phyloP scores from a whole-genome alignment of 2,797 vertebrate species.

The Onychomys torridus region DNA sequence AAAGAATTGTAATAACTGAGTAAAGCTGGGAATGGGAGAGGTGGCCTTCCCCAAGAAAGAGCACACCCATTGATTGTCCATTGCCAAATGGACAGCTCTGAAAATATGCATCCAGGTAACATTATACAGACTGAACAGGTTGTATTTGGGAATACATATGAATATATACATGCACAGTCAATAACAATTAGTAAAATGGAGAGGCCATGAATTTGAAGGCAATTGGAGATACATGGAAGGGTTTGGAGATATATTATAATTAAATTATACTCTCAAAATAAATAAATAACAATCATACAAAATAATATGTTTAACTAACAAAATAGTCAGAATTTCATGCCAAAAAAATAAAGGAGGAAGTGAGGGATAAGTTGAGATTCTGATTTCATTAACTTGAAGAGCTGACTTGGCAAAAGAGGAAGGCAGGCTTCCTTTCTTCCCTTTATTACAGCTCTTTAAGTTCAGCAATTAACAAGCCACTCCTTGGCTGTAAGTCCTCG shows the following conservation, averaged over 20 bases:
- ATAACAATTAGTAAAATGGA: not conserved
- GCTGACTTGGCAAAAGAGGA: constrained; percentile 4
- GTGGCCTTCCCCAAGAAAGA: not conserved
- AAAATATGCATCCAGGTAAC: not conserved
- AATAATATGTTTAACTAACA: not conserved
- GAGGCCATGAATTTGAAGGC: not conserved
- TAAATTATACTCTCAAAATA: not conserved
- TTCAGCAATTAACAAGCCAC: not conserved
- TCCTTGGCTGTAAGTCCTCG: constrained; percentile 5
- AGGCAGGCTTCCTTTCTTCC: not conserved
- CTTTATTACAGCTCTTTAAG: constrained; percentile 10
- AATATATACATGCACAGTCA: not conserved
- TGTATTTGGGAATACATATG: not conserved
- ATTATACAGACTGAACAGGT: not conserved
- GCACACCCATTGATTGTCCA: not conserved
- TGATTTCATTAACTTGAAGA: not conserved
- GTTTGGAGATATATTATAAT: not conserved
- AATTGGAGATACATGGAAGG: not conserved
- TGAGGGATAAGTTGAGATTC: not conserved
- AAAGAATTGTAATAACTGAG: not conserved
- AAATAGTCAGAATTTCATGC: not conserved
- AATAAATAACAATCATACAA: not conserved
- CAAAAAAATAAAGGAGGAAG: not conserved
- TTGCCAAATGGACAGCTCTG: too few relatives aligned
- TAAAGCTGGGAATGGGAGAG: not conserved